Percentiles rank a stretch among this genome's conserved stretches.
phyloP scores from a whole-genome alignment of 2,113 vertebrate species.

The Oreochromis niloticus region DNA sequence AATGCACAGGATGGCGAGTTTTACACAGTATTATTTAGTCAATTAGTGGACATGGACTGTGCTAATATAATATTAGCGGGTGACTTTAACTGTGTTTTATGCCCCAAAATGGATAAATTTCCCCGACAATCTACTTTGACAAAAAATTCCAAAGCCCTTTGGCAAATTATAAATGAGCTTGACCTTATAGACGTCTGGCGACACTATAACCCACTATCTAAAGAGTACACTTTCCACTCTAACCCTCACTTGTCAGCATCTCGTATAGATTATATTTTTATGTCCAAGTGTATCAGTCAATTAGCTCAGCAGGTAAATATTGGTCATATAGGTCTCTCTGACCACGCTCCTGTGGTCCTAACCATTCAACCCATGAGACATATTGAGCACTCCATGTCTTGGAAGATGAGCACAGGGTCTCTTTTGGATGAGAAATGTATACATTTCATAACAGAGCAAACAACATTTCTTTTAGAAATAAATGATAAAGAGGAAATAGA shows the following conservation, averaged over 20 bases:
- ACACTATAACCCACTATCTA: accelerated
- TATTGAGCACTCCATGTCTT: too few relatives aligned
- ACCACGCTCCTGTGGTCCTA: too few relatives aligned
- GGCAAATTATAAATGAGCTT: background rate
- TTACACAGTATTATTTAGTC: background rate
- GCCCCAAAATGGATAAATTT: accelerated
- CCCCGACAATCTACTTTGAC: background rate
- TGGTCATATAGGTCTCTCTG: too few relatives aligned
- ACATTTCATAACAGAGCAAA: too few relatives aligned
- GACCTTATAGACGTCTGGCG: accelerated
- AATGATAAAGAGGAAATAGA: too few relatives aligned
- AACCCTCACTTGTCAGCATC: background rate
- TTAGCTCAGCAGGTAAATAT: too few relatives aligned
- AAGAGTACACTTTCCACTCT: accelerated
- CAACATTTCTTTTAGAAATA: too few relatives aligned
- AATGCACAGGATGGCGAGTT: background rate
- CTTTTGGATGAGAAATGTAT: too few relatives aligned
- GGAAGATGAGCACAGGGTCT: too few relatives aligned
- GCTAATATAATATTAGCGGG: background rate
- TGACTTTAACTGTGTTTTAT: accelerated
- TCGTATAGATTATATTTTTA: background rate
- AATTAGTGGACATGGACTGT: background rate
- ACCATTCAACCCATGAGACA: too few relatives aligned
- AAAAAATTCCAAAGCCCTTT: background rate
- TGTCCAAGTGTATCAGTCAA: background rate